A percentile compares a stretch with the other conserved stretches of the same genome.
These are phyloP conservation scores for Macropodus opercularis DNA, from an alignment of 2,797 vertebrate genomes.

Conservation along the genomic window DNA sequence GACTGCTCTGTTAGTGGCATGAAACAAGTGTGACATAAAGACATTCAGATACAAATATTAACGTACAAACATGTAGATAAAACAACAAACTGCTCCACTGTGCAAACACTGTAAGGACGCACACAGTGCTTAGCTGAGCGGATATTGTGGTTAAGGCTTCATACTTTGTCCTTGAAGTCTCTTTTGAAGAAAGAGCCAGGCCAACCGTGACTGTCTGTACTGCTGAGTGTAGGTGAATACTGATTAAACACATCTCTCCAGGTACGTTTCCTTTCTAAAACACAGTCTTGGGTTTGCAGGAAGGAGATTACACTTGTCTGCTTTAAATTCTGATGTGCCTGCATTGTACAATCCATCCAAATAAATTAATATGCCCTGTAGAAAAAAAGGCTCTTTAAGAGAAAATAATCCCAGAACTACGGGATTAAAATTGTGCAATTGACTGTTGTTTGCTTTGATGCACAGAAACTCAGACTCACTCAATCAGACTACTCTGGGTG, in stretches of 20 bases:
- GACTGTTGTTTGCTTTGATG: not conserved
- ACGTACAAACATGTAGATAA: not conserved
- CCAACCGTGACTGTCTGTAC: conserved; percentile 47
- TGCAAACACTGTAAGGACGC: conserved; percentile 9
- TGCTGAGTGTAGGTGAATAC: conserved; percentile 26
- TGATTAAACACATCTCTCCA: conserved; percentile 28
- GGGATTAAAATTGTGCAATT: not conserved
- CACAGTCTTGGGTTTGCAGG: conserved; percentile 17
- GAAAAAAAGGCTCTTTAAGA: not conserved
- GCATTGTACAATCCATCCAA: conserved; percentile 13
- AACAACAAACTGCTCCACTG: conserved; percentile 13
- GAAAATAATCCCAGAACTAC: not conserved
- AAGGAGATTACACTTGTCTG: not conserved
- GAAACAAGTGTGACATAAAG: conserved; percentile 30
- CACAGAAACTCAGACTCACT: too few relatives aligned
- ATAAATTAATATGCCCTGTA: not conserved
- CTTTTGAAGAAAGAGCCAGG: conserved; percentile 33
- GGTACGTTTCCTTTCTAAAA: conserved; percentile 15
- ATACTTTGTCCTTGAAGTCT: conserved; percentile 62
- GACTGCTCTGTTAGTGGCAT: conserved; percentile 50
- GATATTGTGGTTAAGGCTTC: conserved; percentile 32
- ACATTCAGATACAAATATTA: conserved; percentile 24
- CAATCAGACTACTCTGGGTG: not conserved
- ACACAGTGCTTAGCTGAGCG: conserved; percentile 30
- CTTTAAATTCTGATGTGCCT: conserved; percentile 23